These are phyloP conservation scores for Echinometra lucunter DNA, from an alignment of 53 echinoderm and acorn worm genomes.

Conservation along the genomic window DNA sequence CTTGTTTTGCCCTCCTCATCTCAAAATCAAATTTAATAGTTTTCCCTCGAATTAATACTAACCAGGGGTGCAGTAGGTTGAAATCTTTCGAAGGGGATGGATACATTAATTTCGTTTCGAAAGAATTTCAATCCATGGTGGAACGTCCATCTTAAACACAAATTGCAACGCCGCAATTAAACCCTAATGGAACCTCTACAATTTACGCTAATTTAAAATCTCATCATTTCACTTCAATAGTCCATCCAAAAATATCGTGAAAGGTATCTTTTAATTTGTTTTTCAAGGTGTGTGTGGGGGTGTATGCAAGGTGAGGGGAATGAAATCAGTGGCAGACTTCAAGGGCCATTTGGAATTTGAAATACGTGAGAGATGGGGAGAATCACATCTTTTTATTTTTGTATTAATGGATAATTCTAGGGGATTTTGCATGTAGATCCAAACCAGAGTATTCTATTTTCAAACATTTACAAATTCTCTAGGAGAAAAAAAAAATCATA, in stretches of 20 bases:
- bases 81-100: background rate
- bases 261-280: no score
- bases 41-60: conserved; percentile 6
- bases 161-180: background rate
- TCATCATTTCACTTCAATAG: no score
- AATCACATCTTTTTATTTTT: background rate
- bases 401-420: background rate
- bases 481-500: no score
- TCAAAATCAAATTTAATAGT: conserved; percentile 28
- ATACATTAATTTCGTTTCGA: background rate
- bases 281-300: no score
- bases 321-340: no score
- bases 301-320: no score
- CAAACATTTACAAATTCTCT: no score
- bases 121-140: background rate
- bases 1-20: conserved; percentile 36
- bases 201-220: background rate
- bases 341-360: no score
- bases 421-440: no score
- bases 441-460: no score
- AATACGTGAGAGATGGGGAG: background rate
- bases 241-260: no score
- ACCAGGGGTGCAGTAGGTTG: background rate
- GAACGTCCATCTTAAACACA: background rate
- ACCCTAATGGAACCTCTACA: background rate